Evolutionary conservation across 2,888 invertebrate genomes (phyloP), one percentile per base, ranked within the genome.

Genomic region (Furcula furcula): DNA sequence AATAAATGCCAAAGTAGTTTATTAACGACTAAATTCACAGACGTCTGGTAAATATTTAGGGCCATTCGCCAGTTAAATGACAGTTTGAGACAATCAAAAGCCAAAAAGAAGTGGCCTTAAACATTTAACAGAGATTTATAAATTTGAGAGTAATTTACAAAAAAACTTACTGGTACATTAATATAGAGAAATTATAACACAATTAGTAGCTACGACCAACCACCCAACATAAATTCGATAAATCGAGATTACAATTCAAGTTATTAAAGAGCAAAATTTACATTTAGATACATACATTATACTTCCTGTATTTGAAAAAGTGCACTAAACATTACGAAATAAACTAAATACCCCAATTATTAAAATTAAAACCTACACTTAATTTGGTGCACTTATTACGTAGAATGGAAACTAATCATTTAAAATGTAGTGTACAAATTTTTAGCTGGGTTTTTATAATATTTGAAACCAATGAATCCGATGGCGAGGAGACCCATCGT

Each of bases 341-440:
- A 62, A 25, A 12, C 15, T 20, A 44, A 45, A 55, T 53, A 46
- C 41, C 48, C 46, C 36, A 32, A 22, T 27, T n/a, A n/a, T 40
- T 19, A 34, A 51, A 58, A 49, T 47, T 45, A 50, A 55, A 54
- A 46, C 31, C 46, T 53, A 57, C 38, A 42, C 34, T 30, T 55
- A 44, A 39, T 46, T 60, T 59, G 61, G 82, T 85, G 86, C 85
- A 83, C 81, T 76, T 78, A 76, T 76, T 78, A 76, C 44, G 58
- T 53, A 61, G 43, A 57, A 37, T 40, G 60, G 51, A 44, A 36
- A 52, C 43, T 46, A 43, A 36, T 15, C 32, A 39, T 83, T 94
- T 94, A 97, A 75, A 97, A 92, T n/a, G n/a, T n/a, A 42, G 96
- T 96, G 68, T 95, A 96, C 80, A 97, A 97, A 82, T 95, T 96